These are phyloP conservation scores for Boleophthalmus pectinirostris DNA, from an alignment of 2,113 vertebrate species.

Conservation along the genomic window DNA sequence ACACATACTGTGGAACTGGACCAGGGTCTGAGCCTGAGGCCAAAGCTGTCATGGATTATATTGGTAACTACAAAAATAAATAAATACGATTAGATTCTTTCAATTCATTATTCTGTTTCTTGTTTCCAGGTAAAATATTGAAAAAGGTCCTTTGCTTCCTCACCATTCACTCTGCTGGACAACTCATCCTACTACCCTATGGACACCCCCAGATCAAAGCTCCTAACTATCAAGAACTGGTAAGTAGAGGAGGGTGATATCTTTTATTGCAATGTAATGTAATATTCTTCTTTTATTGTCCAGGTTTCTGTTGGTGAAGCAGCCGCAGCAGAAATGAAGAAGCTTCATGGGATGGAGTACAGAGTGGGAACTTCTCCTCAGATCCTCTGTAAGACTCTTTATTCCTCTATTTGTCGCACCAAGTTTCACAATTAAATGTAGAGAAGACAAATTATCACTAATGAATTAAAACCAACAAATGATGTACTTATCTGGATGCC, in stretches of 20 bases:
- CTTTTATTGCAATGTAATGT: no score
- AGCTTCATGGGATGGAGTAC: conserved; percentile 77
- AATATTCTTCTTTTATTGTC: conserved; percentile 35
- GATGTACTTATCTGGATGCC: no score
- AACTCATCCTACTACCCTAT: conserved; percentile 74
- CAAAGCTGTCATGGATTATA: conserved; percentile 66
- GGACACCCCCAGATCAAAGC: conserved; percentile 71
- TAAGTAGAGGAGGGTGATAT: conserved; percentile 32
- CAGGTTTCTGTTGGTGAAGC: conserved; percentile 77
- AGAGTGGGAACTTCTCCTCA: conserved; percentile 73
- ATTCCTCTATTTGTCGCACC: no score
- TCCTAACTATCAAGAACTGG: conserved; percentile 75
- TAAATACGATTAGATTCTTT: no score
- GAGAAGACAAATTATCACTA: no score
- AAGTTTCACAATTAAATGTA: no score
- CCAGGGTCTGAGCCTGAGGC: conserved; percentile 76
- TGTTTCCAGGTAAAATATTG: conserved; percentile 30
- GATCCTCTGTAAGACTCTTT: conserved; percentile 76
- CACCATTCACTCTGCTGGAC: conserved; percentile 77
- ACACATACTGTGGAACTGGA: conserved; percentile 70
- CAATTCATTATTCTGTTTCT: neutral
- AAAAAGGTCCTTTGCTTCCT: conserved; percentile 73
- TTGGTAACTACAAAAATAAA: conserved; percentile 35
- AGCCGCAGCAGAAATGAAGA: conserved; percentile 75
- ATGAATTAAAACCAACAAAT: no score